A percentile compares a stretch with the other conserved stretches of the same genome.
Conservation (phyloP, 2,888 invertebrate species). For the Schizotus pectinicornis region DNA sequence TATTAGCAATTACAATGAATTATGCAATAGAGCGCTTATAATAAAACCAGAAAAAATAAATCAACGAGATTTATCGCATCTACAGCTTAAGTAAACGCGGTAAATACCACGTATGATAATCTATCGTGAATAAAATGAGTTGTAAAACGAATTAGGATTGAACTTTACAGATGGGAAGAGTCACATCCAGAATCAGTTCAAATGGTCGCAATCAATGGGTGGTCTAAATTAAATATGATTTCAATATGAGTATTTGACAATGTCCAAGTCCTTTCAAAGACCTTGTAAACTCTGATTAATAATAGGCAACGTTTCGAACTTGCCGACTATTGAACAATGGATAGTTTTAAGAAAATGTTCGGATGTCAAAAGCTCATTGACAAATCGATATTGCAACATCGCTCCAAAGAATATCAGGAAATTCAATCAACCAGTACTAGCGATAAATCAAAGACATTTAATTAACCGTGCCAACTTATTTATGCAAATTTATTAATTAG, state of each 20-base stretch:
- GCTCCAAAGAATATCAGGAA: too few relatives aligned
- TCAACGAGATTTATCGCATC: slow-evolving; percentile 8
- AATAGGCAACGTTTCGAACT: slow-evolving; percentile 12
- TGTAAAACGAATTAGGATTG: neutral
- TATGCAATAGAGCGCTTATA: slow-evolving; percentile 6
- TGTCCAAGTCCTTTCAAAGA: slow-evolving; percentile 21
- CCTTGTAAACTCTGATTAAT: slow-evolving; percentile 24
- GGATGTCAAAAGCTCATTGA: neutral
- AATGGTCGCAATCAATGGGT: slow-evolving; percentile 11
- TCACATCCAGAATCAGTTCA: neutral
- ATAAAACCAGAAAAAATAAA: slow-evolving; percentile 9
- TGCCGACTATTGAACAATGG: slow-evolving; percentile 19
- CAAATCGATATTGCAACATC: neutral
- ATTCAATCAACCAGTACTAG: too few relatives aligned
- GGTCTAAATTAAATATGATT: slow-evolving; percentile 26
- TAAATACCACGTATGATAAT: slow-evolving; percentile 7
- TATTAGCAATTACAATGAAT: slow-evolving; percentile 1
- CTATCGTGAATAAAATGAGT: slow-evolving; percentile 2
- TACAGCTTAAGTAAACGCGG: neutral
- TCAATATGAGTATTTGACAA: slow-evolving; percentile 20
- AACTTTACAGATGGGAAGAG: neutral
- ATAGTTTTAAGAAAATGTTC: slow-evolving; percentile 14
- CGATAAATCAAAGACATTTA: too few relatives aligned
- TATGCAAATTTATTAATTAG: too few relatives aligned
- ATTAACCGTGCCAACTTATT: too few relatives aligned